Base-by-base conservation (phyloP, 2,113 vertebrate genomes). In the Syngnathus floridae region DNA sequence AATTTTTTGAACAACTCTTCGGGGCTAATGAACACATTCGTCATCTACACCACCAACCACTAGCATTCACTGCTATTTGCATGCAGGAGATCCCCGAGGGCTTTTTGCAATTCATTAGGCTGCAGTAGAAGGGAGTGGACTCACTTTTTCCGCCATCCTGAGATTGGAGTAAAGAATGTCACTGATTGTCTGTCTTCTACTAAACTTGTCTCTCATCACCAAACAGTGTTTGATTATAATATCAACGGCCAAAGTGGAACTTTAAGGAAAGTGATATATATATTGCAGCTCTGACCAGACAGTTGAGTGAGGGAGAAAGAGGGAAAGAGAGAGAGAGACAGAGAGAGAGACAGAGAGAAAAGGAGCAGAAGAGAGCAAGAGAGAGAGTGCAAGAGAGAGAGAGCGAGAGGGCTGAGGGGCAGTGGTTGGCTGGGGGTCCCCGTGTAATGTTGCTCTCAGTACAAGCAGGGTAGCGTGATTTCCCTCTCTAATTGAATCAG, bases 401-500 rank as follows among this genome's bases (percentile, higher is more conserved):
- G 19, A 37, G 57, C 48, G 21, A 48, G 26, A 56, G 31, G 21
- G 49, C 21, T 16, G 43, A 11, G 13, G 5, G 14, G 14, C 5
- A 12, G 46, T 48, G 65, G 64, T n/a, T n/a, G 38, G n/a, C 65
- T 71, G 80, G 79, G 74, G 83, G 86, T 82, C 84, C 86, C 38
- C 38, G 38, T 57, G 62, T 70, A 70, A 77, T 22, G 72, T 75
- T 77, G 81, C 85, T 87, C 87, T 76, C 84, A 67, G 78, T 78
- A 61, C 81, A 80, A 82, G 76, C 74, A 66, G 76, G 78, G 76
- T 85, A 78, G 84, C 74, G 84, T 85, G 85, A 81, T 83, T 86
- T 84, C 87, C 87, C 84, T 85, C 86, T 80, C 85, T 90, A 90
- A 91, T 91, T 86, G 83, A 90, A 91, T 90, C 87, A 86, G 86